Percentiles rank a stretch among this genome's conserved stretches.
Conservation (phyloP, 2,113 vertebrate species). For the Pteropus alecto region DNA sequence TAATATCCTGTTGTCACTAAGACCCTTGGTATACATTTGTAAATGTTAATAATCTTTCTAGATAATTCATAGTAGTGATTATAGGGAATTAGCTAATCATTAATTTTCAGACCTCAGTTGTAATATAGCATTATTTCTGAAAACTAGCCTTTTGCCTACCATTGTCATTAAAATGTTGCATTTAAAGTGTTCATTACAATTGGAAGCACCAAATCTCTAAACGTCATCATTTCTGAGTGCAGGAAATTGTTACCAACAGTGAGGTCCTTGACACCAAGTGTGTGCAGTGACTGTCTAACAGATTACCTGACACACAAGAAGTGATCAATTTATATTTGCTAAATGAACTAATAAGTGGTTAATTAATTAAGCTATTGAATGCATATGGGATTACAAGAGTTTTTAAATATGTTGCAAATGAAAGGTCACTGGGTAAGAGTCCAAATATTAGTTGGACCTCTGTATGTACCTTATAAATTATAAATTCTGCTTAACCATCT, state of each 20-base stretch:
- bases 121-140: background rate
- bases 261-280: background rate
- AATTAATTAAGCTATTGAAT: background rate
- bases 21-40: background rate
- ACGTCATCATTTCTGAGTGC: background rate
- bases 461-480: background rate
- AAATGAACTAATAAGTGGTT: background rate
- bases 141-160: background rate
- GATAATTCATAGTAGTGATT: background rate
- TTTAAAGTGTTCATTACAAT: background rate
- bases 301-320: background rate
- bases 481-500: background rate
- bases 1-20: background rate
- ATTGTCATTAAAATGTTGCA: background rate
- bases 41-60: background rate
- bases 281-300: background rate
- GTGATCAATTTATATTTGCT: background rate
- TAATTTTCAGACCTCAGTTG: background rate
- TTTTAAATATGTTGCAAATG: background rate
- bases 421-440: background rate
- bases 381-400: background rate
- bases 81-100: background rate
- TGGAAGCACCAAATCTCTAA: background rate
- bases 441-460: background rate
- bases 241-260: background rate